These are phyloP conservation scores for Nanger granti DNA, from an alignment of 2,113 vertebrate genomes.

Conservation along the genomic window DNA sequence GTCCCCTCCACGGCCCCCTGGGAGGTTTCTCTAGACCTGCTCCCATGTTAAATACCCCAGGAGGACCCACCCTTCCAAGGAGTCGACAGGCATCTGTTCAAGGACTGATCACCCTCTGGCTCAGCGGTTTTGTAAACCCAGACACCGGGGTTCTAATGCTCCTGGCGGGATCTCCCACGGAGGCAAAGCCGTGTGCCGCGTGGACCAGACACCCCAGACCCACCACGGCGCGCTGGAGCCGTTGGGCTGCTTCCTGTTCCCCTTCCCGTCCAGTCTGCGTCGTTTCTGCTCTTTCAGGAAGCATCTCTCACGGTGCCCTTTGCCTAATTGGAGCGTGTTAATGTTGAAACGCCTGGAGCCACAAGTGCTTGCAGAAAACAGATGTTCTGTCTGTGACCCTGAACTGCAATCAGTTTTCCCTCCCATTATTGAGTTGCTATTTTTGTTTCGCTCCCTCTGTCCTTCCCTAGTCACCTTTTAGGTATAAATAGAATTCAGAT, in stretches of 20 bases:
- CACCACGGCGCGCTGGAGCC: rapidly evolving
- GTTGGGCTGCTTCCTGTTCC: rapidly evolving
- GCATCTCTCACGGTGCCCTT: background rate
- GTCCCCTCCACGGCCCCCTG: background rate
- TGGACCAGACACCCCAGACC: background rate
- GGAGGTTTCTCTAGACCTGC: rapidly evolving
- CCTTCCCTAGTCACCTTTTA: background rate
- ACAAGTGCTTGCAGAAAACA: background rate
- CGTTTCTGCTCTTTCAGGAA: background rate
- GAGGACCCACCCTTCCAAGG: background rate
- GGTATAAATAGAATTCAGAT: rapidly evolving
- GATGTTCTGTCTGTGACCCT: background rate
- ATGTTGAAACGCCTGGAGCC: background rate
- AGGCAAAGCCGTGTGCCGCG: rapidly evolving
- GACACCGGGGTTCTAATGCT: rapidly evolving
- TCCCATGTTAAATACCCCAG: rapidly evolving
- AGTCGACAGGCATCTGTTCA: background rate
- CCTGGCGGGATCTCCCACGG: rapidly evolving
- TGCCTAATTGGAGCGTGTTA: background rate
- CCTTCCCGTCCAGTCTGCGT: rapidly evolving
- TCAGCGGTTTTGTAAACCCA: background rate
- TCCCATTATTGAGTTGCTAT: background rate
- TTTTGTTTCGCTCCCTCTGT: background rate
- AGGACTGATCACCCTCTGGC: rapidly evolving
- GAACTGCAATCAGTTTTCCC: background rate